Evolutionary conservation across 2,888 invertebrate species (phyloP).

Genomic region (Neoitamus cyanurus): DNA sequence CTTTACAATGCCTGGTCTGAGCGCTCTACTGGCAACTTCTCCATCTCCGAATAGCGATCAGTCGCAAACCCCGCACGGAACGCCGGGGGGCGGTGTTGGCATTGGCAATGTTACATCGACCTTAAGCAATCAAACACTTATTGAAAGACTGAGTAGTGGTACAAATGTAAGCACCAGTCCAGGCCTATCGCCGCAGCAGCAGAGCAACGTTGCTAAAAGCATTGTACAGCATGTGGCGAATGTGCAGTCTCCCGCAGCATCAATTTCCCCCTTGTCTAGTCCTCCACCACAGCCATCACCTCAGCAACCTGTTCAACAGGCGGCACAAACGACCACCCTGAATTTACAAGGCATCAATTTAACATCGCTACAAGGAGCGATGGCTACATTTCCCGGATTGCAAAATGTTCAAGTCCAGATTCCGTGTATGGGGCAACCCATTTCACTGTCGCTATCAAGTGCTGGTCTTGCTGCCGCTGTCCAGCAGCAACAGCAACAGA

Average conservation of each 20-base stretch:
- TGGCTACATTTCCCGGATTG: slow-evolving; percentile 72
- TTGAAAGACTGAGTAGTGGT: slow-evolving; percentile 64
- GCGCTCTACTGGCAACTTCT: slow-evolving; percentile 69
- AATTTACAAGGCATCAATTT: slow-evolving; percentile 79
- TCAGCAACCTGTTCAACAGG: slow-evolving; percentile 55
- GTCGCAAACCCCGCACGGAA: slow-evolving; percentile 57
- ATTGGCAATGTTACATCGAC: slow-evolving; percentile 57
- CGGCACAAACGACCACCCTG: slow-evolving; percentile 67
- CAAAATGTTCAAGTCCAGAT: slow-evolving; percentile 87
- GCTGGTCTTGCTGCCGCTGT: slow-evolving; percentile 68
- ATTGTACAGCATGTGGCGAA: slow-evolving; percentile 58
- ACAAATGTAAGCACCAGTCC: slow-evolving; percentile 56
- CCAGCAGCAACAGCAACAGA: slow-evolving; percentile 57
- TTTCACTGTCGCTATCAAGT: slow-evolving; percentile 80
- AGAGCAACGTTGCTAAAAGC: slow-evolving; percentile 57
- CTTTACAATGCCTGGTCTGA: slow-evolving; percentile 71
- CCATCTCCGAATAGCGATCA: slow-evolving; percentile 64
- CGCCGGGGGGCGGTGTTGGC: slow-evolving; percentile 32
- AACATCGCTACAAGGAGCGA: slow-evolving; percentile 73
- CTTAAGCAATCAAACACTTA: slow-evolving; percentile 59
- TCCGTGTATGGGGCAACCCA: slow-evolving; percentile 86
- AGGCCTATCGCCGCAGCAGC: slow-evolving; percentile 61
- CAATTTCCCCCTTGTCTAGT: slow-evolving; percentile 72
- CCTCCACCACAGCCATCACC: slow-evolving; percentile 67
- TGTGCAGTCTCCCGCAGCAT: slow-evolving; percentile 63